Conservation (phyloP, 2,888 invertebrate genomes). For the Cylloceria caligata region DNA sequence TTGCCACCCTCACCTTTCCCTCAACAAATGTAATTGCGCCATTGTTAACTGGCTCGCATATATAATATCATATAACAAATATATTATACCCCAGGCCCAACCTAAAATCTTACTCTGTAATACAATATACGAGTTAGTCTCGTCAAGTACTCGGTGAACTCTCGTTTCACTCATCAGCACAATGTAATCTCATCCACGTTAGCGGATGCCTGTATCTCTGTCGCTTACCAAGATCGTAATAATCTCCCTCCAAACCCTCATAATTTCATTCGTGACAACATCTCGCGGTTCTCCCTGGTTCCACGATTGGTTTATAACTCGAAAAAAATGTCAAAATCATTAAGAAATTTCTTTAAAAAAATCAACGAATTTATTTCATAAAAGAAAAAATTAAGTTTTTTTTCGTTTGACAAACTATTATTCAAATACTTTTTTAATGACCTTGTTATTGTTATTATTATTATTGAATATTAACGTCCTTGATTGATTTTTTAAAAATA, state of each 20-base stretch:
- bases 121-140: constrained; percentile 17
- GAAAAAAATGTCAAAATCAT: too few species aligned
- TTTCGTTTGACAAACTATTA: too few species aligned
- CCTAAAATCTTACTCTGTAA: constrained; percentile 28
- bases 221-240: constrained; percentile 46
- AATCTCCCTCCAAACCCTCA: constrained; percentile 29
- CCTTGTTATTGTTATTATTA: too few species aligned
- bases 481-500: too few species aligned
- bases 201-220: constrained; percentile 56
- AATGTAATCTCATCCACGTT: constrained; percentile 27
- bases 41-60: constrained; percentile 56
- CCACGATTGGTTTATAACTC: constrained; percentile 36
- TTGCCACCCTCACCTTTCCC: constrained; percentile 65
- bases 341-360: too few species aligned
- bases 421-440: too few species aligned
- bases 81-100: constrained; percentile 27
- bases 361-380: too few species aligned
- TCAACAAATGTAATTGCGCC: constrained; percentile 51
- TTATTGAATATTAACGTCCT: too few species aligned
- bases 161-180: constrained; percentile 20
- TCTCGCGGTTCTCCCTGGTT: neutral
- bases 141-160: constrained; percentile 14
- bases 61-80: constrained; percentile 48
- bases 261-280: neutral
- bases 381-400: too few species aligned